A percentile compares a stretch with the other conserved stretches of the same genome.
Conservation (phyloP, 2,113 vertebrate species). For the Pluvianellus socialis region DNA sequence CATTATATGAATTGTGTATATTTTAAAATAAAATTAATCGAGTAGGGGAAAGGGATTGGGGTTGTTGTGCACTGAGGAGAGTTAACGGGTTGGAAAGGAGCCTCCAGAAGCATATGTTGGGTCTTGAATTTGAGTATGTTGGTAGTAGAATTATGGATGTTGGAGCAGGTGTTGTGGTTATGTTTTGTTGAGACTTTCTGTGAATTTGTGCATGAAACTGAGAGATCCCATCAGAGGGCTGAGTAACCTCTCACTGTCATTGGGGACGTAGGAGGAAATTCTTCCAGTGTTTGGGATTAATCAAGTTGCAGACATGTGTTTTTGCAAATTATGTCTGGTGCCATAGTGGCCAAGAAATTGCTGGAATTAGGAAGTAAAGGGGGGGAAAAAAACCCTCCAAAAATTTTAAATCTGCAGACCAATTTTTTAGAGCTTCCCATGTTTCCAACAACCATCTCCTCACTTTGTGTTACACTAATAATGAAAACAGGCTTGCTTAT, state of each 20-base stretch:
- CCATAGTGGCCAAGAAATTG: neutral
- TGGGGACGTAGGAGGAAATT: neutral
- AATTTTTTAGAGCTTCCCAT: neutral
- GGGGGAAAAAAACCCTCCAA: no score
- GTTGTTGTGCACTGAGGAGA: neutral
- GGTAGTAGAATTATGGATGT: neutral
- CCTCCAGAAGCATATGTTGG: neutral
- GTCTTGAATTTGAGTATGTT: neutral
- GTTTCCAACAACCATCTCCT: neutral
- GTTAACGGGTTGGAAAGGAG: neutral
- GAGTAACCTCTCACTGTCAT: rapidly evolving
- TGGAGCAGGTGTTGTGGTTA: neutral
- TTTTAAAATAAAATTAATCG: neutral
- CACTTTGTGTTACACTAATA: neutral
- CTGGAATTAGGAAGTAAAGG: neutral
- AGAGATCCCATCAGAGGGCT: neutral
- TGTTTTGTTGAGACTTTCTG: neutral
- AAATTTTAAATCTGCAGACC: neutral
- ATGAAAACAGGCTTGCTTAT: neutral
- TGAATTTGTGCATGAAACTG: neutral
- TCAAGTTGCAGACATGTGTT: rapidly evolving
- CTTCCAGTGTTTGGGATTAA: neutral
- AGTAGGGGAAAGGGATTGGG: neutral
- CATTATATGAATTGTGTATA: neutral
- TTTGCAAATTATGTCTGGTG: rapidly evolving